Evolutionary conservation across 35 echinoderm and acorn worm species (phyloP).

Genomic region (Acanthaster planci): DNA sequence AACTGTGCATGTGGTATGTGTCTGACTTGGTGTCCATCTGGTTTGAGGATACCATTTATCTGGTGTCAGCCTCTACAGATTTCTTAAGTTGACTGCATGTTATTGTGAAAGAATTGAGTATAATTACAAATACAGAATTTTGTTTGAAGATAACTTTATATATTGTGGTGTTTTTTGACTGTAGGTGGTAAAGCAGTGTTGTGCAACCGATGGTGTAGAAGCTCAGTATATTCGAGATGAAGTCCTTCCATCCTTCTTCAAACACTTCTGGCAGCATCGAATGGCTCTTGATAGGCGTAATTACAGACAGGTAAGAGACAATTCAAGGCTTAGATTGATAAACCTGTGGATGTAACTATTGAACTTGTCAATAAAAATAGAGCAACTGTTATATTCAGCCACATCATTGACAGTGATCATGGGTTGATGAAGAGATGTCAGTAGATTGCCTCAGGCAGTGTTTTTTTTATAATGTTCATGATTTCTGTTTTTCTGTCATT

Average conservation of each 20-base stretch:
- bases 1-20: too few species aligned
- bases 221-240: constrained; percentile 94
- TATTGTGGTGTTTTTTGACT: neutral
- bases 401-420: too few species aligned
- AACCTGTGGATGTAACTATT: neutral
- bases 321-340: too few species aligned
- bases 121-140: neutral
- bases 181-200: constrained; percentile 99
- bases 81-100: neutral
- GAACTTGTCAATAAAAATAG: neutral
- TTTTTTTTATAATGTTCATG: neutral
- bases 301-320: constrained; percentile 92
- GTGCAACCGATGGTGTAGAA: constrained; percentile 99
- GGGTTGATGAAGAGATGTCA: too few species aligned
- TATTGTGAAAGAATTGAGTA: neutral
- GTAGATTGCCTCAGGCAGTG: neutral
- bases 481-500: constrained; percentile 18
- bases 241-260: constrained; percentile 94
- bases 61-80: neutral
- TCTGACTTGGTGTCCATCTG: too few species aligned
- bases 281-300: constrained; percentile 97
- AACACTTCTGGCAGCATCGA: constrained; percentile 99
- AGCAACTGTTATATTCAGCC: too few species aligned
- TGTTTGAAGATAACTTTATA: neutral
- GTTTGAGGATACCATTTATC: too few species aligned